These are phyloP conservation scores for Phylloscopus trochilus DNA, from an alignment of 2,113 vertebrate species.

Conservation along the genomic window DNA sequence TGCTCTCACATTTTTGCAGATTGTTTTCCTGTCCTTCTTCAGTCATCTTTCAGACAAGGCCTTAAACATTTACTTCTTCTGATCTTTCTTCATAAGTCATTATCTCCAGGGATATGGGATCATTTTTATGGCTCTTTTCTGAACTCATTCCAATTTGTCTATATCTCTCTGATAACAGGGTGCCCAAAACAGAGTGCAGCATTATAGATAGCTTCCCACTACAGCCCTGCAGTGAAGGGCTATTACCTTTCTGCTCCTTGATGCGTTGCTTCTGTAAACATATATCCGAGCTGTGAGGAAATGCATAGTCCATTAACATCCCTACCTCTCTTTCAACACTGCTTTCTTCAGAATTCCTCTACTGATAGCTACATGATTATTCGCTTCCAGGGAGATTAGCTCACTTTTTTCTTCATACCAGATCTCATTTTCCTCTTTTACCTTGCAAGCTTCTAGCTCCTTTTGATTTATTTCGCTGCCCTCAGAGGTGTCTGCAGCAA, in stretches of 20 bases:
- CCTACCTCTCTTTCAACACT: conserved; percentile 17
- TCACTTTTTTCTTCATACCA: neutral
- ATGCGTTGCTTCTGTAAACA: conserved; percentile 46
- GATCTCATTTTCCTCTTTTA: conserved; percentile 52
- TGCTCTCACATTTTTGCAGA: conserved; percentile 44
- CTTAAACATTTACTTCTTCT: conserved; percentile 49
- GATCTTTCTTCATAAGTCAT: conserved; percentile 61
- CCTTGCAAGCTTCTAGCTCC: neutral
- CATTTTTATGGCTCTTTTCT: conserved; percentile 62
- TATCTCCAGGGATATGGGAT: conserved; percentile 46
- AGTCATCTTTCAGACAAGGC: conserved; percentile 49
- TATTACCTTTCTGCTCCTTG: conserved; percentile 42
- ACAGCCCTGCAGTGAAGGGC: conserved; percentile 3
- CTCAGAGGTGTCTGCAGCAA: conserved; percentile 33
- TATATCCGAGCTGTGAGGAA: neutral
- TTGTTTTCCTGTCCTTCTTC: conserved; percentile 22
- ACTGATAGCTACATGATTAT: conserved; percentile 5
- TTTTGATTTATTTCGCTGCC: conserved; percentile 57
- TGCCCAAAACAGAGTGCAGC: conserved; percentile 34
- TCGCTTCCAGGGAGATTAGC: conserved; percentile 26
- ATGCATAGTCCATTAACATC: conserved; percentile 54
- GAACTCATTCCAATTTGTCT: conserved; percentile 60
- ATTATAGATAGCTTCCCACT: conserved; percentile 40
- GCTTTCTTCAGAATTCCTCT: conserved; percentile 26
- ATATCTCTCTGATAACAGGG: conserved; percentile 47